Evolutionary conservation across 2,888 invertebrate genomes (phyloP).

Genomic region (Eustalomyia histrio): DNA sequence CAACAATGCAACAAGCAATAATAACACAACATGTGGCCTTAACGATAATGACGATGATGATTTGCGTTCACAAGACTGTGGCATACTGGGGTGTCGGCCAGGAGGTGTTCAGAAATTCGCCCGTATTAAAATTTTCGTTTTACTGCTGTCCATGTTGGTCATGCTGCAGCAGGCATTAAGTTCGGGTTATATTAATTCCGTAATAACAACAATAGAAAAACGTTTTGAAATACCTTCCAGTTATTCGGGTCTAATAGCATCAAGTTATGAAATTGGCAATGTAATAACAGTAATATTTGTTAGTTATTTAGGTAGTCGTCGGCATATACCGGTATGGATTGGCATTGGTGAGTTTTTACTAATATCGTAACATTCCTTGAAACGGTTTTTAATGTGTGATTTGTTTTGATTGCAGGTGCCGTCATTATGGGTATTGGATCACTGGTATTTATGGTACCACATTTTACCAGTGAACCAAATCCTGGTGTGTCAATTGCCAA

Average conservation of each 20-base stretch:
- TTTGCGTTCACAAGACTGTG: conserved; percentile 87
- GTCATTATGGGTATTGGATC: conserved; percentile 97
- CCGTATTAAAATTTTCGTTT: conserved; percentile 94
- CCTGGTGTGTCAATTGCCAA: conserved; percentile 85
- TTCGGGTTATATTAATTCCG: conserved; percentile 95
- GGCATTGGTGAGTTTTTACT: conserved; percentile 85
- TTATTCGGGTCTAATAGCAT: conserved; percentile 94
- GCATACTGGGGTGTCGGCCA: conserved; percentile 92
- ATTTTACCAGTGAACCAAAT: conserved; percentile 91
- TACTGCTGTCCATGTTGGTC: conserved; percentile 92
- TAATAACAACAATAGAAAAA: conserved; percentile 98
- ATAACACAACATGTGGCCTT: conserved; percentile 65
- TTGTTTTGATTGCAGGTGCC: conserved; percentile 82
- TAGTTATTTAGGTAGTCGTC: conserved; percentile 94
- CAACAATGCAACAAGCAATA: conserved; percentile 71
- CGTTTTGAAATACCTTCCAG: conserved; percentile 96
- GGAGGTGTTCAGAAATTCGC: conserved; percentile 92
- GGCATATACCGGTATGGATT: conserved; percentile 97
- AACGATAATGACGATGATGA: conserved; percentile 85
- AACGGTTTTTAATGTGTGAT: background rate
- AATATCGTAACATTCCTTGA: too few species aligned
- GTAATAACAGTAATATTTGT: conserved; percentile 97
- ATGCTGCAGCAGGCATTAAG: conserved; percentile 94
- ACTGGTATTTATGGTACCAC: conserved; percentile 94
- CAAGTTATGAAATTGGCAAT: conserved; percentile 97